Evolutionary conservation across 2,888 invertebrate genomes (phyloP).

Genomic region (Silvanus unidentatus): DNA sequence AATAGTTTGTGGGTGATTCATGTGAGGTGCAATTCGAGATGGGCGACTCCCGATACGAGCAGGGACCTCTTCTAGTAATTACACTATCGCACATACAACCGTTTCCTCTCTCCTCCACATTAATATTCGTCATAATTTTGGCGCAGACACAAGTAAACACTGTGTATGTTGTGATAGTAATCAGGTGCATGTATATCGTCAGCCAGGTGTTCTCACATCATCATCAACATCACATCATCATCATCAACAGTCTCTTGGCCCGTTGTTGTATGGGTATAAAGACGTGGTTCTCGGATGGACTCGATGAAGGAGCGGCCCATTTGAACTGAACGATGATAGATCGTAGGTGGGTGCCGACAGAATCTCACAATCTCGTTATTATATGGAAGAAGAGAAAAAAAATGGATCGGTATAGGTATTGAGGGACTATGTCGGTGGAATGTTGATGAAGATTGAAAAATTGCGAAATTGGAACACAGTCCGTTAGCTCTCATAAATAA

Average conservation of each 20-base stretch:
- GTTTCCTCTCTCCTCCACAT: constrained; percentile 13
- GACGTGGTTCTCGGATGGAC: too few relatives aligned
- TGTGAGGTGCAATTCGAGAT: too few relatives aligned
- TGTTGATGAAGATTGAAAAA: too few relatives aligned
- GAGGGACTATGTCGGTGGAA: too few relatives aligned
- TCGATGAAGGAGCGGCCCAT: constrained; percentile 21
- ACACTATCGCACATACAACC: neutral
- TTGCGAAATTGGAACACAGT: too few relatives aligned
- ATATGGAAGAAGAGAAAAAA: too few relatives aligned
- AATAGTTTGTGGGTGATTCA: too few relatives aligned
- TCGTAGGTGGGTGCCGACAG: constrained; percentile 20
- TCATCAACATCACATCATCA: constrained; percentile 6
- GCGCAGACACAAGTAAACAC: constrained; percentile 26
- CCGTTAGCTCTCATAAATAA: too few relatives aligned
- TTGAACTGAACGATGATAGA: constrained; percentile 22
- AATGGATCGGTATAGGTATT: too few relatives aligned
- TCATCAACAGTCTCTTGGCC: constrained; percentile 8
- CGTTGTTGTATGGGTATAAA: constrained; percentile 9
- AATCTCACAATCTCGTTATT: constrained; percentile 24
- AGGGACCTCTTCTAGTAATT: constrained; percentile 1
- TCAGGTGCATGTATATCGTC: constrained; percentile 25
- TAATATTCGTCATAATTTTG: constrained; percentile 29
- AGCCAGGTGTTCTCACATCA: constrained; percentile 17
- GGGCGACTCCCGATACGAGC: too few relatives aligned
- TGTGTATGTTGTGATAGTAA: constrained; percentile 18